Conservation (phyloP, 2,113 vertebrate species). For the Zosterops pallidus region DNA sequence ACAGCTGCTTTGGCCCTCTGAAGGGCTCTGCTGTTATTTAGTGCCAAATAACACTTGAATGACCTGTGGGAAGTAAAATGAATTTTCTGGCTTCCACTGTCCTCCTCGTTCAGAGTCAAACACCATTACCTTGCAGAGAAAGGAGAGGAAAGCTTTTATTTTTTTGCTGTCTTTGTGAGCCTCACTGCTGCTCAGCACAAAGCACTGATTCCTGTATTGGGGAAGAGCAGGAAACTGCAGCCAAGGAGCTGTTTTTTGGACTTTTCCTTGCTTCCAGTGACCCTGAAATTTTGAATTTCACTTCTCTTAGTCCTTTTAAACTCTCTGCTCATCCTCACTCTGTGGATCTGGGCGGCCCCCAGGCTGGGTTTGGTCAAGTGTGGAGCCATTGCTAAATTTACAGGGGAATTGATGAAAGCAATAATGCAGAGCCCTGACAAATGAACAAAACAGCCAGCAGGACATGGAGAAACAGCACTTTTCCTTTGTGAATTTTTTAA, state of each 20-base stretch:
- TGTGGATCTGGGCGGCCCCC: background rate
- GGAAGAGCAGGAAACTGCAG: background rate
- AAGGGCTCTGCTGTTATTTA: background rate
- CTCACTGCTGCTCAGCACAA: background rate
- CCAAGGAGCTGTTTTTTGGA: background rate
- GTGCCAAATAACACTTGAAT: background rate
- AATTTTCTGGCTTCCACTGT: background rate
- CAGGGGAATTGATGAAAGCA: background rate
- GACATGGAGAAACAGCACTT: background rate
- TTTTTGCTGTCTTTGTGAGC: background rate
- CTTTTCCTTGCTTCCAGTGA: background rate
- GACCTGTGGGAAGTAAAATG: background rate
- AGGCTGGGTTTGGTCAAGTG: background rate
- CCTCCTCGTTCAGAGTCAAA: background rate
- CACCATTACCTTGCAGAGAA: background rate
- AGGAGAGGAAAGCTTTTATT: background rate
- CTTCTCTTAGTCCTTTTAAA: background rate
- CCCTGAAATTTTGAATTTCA: background rate
- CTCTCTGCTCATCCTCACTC: accelerated
- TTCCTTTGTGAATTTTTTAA: background rate
- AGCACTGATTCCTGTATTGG: accelerated
- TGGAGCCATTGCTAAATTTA: background rate
- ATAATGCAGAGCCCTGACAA: background rate
- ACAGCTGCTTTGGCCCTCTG: background rate
- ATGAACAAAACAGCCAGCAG: background rate